These are phyloP conservation scores for Colossoma macropomum DNA, from an alignment of 2,113 vertebrate species.

Conservation along the genomic window DNA sequence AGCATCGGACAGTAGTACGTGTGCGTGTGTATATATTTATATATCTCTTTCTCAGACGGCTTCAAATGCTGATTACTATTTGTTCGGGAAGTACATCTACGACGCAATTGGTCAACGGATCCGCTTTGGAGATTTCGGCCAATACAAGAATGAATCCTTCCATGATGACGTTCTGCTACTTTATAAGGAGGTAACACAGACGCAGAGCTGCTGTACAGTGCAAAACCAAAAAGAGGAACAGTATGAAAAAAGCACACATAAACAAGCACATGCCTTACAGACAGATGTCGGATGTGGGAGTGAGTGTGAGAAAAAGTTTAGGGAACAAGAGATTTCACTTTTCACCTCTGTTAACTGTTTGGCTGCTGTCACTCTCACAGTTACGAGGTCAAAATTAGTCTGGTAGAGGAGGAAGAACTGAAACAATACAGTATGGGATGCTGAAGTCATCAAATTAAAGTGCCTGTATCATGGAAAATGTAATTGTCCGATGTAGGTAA, in stretches of 20 bases:
- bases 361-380: no score
- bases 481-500: no score
- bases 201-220: background rate
- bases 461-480: no score
- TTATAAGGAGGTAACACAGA: constrained; percentile 68
- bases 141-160: constrained; percentile 50
- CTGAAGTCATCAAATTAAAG: no score
- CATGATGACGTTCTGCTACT: constrained; percentile 66
- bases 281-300: background rate
- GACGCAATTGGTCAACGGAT: constrained; percentile 65
- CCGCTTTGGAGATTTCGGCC: constrained; percentile 58
- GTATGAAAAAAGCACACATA: background rate
- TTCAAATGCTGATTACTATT: constrained; percentile 62
- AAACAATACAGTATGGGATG: no score
- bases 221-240: background rate
- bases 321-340: no score
- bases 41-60: constrained; percentile 59
- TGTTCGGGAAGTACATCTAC: constrained; percentile 60
- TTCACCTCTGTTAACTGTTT: no score
- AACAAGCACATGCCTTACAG: background rate
- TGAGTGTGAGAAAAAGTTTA: background rate
- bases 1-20: background rate
- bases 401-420: no score
- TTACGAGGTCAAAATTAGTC: no score
- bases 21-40: no score